phyloP scores from a whole-genome alignment of 2,888 invertebrate species.

The Harpalus rubripes region DNA sequence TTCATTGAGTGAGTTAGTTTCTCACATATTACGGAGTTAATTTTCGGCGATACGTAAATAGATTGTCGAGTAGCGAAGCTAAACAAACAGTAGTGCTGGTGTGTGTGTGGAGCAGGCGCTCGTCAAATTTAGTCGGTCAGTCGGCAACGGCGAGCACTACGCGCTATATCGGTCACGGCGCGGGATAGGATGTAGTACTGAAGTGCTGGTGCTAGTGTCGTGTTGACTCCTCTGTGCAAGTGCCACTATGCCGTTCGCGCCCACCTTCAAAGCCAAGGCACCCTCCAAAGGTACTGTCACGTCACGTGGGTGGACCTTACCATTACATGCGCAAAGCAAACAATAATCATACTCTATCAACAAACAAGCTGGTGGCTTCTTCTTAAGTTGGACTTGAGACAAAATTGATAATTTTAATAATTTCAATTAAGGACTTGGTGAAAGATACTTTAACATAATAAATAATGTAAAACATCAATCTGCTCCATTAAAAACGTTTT shows the following conservation, averaged over 20 bases:
- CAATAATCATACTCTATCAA: background rate
- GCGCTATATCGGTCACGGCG: conserved; percentile 73
- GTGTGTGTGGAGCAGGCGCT: conserved; percentile 67
- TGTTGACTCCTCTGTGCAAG: conserved; percentile 9
- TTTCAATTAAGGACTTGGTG: no score
- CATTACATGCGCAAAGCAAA: background rate
- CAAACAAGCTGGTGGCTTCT: no score
- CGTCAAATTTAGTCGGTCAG: conserved; percentile 75
- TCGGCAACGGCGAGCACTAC: conserved; percentile 70
- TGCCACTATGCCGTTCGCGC: conserved; percentile 85
- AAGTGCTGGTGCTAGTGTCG: conserved; percentile 25
- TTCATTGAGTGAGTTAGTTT: conserved; percentile 1
- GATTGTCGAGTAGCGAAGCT: conserved; percentile 52
- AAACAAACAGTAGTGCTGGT: conserved; percentile 59
- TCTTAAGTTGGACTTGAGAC: no score
- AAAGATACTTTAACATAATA: no score
- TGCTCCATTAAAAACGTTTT: no score
- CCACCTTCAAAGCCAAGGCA: conserved; percentile 91
- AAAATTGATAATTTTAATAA: no score
- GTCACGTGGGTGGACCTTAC: background rate
- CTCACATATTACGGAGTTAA: conserved; percentile 22
- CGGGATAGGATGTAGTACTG: background rate
- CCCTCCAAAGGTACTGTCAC: conserved; percentile 83
- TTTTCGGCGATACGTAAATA: conserved; percentile 57
- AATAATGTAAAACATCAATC: no score